Percentiles rank a stretch among this genome's conserved stretches.
Evolutionary conservation across 2,113 vertebrate species (phyloP).

Genomic region (Eolophus roseicapilla): DNA sequence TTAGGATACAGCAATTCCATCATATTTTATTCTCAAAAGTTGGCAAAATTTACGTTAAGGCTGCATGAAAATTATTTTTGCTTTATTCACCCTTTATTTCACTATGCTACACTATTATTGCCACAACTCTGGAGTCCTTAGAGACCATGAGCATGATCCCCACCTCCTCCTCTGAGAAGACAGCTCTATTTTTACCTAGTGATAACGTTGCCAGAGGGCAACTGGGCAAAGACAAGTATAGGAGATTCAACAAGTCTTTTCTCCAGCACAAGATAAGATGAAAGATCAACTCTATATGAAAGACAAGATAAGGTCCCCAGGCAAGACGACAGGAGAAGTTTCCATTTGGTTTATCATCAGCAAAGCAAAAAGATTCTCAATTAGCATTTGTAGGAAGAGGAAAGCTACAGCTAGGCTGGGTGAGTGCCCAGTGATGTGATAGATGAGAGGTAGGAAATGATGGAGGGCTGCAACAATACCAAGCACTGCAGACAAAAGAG

Average conservation of each 20-base stretch:
- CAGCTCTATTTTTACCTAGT: neutral
- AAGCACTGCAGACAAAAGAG: neutral
- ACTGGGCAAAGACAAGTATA: neutral
- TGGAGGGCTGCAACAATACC: neutral
- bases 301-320: neutral
- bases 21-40: neutral
- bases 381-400: neutral
- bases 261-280: neutral
- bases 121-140: neutral
- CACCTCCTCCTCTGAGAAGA: neutral
- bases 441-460: neutral
- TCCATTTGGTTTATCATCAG: neutral
- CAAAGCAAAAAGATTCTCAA: neutral
- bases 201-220: neutral
- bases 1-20: neutral
- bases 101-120: neutral
- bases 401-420: neutral
- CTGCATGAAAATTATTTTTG: neutral
- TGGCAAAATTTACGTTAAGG: neutral
- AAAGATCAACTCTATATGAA: neutral
- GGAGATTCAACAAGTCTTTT: neutral
- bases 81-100: neutral
- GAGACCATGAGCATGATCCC: neutral
- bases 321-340: neutral
- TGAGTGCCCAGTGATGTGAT: accelerated